Base-by-base conservation (phyloP, 2,888 invertebrate genomes). In the Heliconius aoede region DNA sequence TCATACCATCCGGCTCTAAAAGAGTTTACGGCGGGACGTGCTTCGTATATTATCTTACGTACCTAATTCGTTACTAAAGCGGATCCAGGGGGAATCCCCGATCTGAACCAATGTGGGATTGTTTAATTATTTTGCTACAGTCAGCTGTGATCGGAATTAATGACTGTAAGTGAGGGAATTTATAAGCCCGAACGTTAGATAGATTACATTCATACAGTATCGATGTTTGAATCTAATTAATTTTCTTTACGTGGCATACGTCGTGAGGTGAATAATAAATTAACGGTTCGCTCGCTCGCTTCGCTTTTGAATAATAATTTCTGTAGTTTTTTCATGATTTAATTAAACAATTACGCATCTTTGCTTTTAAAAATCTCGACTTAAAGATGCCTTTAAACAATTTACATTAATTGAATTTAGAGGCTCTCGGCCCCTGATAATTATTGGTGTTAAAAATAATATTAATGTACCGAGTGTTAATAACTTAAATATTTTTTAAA, bases 71-170 rank as follows among this genome's bases (percentile, higher is more conserved):
- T 88, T 87, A 87, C 88, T 87, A 86, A 82, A 80, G 82, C 81
- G 71, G 85, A 86, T 85, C 89, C 89, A 81, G 78, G 72, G 90
- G 90, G 90, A 89, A 82, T 83, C 82, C 80, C 77, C 81, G 84
- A 85, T 86, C 84, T 85, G 86, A 86, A 87, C 86, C 86, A 85
- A 85, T 87, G 87, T 87, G 87, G 91, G 89, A 89, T 90, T 92
- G 92, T 93, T 92, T 92, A 92, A 93, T 93, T 93, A 92, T 92
- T 93, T 91, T 86, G 89, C 87, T 88, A 86, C 86, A 86, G 84
- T 86, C 85, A 84, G 80, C 84, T 90, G 91, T 91, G 91, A 91
- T 90, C 89, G 83, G 91, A 91, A 91, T 93, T 90, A 90, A 92
- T 91, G 85, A 86, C 84, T 85, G 84, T 84, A 86, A 88, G 83